Evolutionary conservation across 2,888 invertebrate species (phyloP).

Genomic region (Callinectes sapidus): DNA sequence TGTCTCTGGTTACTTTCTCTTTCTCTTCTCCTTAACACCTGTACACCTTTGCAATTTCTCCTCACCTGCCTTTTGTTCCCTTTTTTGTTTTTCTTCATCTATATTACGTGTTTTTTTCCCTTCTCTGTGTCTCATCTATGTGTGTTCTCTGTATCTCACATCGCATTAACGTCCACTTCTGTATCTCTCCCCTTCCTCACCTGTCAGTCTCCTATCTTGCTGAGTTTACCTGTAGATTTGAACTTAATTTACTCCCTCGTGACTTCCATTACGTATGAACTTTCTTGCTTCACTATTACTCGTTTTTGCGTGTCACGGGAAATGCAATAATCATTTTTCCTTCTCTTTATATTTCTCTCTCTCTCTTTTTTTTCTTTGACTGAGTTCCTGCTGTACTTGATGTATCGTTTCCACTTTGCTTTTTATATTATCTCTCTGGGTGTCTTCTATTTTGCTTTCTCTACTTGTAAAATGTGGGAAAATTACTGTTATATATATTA

Average conservation of each 20-base stretch:
- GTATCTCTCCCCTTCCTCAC: background rate
- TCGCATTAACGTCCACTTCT: background rate
- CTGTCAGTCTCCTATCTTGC: background rate
- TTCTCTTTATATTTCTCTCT: no score
- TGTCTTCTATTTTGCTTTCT: background rate
- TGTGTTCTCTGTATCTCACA: background rate
- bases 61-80: no score
- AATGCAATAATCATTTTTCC: background rate
- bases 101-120: background rate
- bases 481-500: background rate
- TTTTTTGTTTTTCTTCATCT: background rate
- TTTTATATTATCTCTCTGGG: background rate
- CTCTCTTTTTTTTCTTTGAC: background rate
- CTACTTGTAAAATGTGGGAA: no score
- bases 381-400: background rate
- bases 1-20: background rate
- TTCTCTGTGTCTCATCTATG: background rate
- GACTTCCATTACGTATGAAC: background rate
- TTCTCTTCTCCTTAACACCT: background rate
- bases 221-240: background rate
- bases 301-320: background rate
- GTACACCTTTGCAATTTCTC: background rate
- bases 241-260: background rate
- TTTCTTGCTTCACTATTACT: background rate
- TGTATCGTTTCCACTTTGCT: background rate